Conservation (phyloP, 1,140 invertebrate species). For the Anoplolepis gracilipes region DNA sequence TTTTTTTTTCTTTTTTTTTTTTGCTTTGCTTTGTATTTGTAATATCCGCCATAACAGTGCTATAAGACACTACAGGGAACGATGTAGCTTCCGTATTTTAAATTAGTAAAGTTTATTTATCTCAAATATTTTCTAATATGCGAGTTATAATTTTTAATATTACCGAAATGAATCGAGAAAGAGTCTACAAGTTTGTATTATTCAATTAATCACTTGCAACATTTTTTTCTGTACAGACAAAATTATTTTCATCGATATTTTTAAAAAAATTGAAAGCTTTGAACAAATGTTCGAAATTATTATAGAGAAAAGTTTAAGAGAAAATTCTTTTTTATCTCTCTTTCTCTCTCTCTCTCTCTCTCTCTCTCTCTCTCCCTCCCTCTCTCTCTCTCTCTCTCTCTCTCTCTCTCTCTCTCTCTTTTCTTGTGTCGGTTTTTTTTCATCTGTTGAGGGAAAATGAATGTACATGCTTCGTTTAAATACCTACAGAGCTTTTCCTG, state of each 20-base stretch:
- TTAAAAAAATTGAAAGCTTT: neutral
- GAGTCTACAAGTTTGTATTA: neutral
- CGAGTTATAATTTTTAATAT: neutral
- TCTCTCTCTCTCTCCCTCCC: too few relatives aligned
- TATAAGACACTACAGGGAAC: neutral
- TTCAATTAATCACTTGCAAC: neutral
- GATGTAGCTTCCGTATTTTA: neutral
- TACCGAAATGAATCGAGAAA: neutral
- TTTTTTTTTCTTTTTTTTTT: neutral
- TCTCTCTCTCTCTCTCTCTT: too few relatives aligned
- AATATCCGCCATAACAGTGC: neutral
- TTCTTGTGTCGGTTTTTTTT: neutral
- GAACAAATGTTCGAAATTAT: neutral
- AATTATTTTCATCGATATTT: neutral
- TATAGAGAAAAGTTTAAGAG: too few relatives aligned
- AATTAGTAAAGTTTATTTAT: neutral
- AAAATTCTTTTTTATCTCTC: too few relatives aligned
- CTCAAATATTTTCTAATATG: neutral
- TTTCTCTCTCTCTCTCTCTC: too few relatives aligned
- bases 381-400: too few relatives aligned
- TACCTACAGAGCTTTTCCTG: constrained; percentile 28
- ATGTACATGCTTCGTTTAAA: constrained; percentile 55
- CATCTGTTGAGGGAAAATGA: constrained; percentile 72
- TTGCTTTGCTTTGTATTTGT: neutral
- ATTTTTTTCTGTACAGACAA: neutral